Evolutionary conservation across 2,797 vertebrate genomes (phyloP), one percentile per base, ranked within the genome.

Genomic region (Hypotaenidia okinawae): DNA sequence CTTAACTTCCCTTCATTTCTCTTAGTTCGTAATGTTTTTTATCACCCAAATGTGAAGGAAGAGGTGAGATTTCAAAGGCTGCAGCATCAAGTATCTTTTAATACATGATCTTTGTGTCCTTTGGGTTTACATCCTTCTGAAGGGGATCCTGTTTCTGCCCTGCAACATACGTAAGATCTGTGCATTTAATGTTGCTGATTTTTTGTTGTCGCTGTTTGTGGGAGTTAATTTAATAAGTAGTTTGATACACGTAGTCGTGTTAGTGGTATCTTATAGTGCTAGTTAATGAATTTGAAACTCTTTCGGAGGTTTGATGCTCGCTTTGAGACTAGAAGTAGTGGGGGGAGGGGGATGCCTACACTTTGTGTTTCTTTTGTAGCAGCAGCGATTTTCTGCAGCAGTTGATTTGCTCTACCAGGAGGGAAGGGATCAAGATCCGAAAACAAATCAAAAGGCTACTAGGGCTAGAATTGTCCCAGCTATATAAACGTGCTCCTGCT

Each of bases 51-150:
- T 96, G 93, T 94, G 95, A 97, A 97, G 95, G 96, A 96, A 96
- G 95, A 97, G 94, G 91, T 97, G 95, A 95, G 94, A 96, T 97
- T 96, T 96, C 95, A 96, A 96, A 95, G 94, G 94, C 94, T 96
- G 94, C 94, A 94, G 88, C 96, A 91, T 96, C 95, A 97, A 93
- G 90, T 97, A n/a, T 96, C 94, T 96, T 97, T 96, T 96, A 90
- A 87, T 95, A 94, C 95, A 94, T 94, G 91, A 84, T 95, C 95
- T 97, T 97, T 96, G 94, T 94, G 95, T 96, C 95, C 96, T 96
- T 96, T 97, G 96, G 94, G 96, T 97, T 96, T 94, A 95, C 96
- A 95, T 95, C 94, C 93, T 96, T 94, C 94, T 96, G 95, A 94
- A 97, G 94, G 94, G 96, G 91, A 95, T 95, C 94, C 91, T 95